Conservation (phyloP, 2,113 vertebrate genomes). For the Hiodon alosoides region DNA sequence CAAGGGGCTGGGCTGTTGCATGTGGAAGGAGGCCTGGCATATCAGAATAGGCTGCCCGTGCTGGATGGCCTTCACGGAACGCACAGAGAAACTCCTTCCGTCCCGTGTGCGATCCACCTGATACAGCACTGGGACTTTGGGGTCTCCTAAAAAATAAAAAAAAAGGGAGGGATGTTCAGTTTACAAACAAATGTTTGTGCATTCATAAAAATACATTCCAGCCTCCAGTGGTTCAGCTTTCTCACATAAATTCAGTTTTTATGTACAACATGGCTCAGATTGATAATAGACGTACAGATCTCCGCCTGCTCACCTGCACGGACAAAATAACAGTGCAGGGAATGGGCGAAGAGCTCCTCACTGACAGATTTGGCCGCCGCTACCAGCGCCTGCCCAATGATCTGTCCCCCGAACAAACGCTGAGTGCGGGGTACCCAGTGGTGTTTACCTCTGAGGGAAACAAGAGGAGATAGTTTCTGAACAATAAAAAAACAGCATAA, state of each 20-base stretch:
- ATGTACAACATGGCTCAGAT: background rate
- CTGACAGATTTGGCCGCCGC: constrained; percentile 80
- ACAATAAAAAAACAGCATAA: background rate
- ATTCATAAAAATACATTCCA: background rate
- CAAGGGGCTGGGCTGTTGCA: constrained; percentile 70
- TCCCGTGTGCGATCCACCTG: constrained; percentile 82
- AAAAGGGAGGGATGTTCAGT: background rate
- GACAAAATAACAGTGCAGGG: constrained; percentile 92
- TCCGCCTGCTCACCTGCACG: constrained; percentile 64
- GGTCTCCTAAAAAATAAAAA: constrained; percentile 69
- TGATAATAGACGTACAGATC: background rate
- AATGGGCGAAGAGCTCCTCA: constrained; percentile 73
- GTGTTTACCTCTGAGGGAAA: constrained; percentile 70
- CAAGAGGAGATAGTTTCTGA: background rate
- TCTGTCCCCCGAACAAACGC: constrained; percentile 87
- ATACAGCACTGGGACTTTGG: constrained; percentile 82
- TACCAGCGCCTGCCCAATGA: constrained; percentile 86
- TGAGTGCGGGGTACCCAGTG: constrained; percentile 78
- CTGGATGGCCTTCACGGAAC: constrained; percentile 85
- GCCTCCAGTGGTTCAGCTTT: too few species aligned
- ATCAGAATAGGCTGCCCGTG: constrained; percentile 83
- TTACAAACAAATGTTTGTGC: background rate
- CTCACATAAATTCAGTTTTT: background rate
- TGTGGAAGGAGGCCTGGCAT: constrained; percentile 87
- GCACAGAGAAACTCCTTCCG: constrained; percentile 81